These are phyloP conservation scores for Agrotis segetum DNA, from an alignment of 2,888 invertebrate species.

Conservation along the genomic window DNA sequence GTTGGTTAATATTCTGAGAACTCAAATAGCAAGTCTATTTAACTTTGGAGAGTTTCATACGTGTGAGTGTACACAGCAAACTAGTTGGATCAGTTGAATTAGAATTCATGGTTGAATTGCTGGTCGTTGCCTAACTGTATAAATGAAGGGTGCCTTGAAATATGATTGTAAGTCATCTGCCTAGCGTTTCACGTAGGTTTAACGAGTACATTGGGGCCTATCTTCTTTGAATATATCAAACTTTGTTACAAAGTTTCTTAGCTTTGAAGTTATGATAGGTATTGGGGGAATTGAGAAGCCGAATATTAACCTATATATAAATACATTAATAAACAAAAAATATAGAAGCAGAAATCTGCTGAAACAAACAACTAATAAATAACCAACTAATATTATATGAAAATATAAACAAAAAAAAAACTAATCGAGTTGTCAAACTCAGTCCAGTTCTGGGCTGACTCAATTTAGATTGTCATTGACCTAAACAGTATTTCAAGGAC, in stretches of 20 bases:
- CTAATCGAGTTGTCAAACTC: no score
- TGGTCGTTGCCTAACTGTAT: not conserved
- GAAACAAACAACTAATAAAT: no score
- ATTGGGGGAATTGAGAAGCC: not conserved
- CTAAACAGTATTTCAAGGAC: not conserved
- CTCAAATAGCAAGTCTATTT: conserved; percentile 33
- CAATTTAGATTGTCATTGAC: no score
- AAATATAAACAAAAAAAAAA: no score
- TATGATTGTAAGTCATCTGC: conserved; percentile 1
- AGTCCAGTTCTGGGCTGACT: no score
- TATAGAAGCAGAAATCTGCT: no score
- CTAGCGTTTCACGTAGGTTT: not conserved
- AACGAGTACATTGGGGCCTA: not conserved
- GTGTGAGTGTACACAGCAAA: conserved; percentile 3
- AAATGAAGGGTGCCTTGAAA: not conserved
- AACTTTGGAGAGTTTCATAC: conserved; percentile 12
- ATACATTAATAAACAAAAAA: no score
- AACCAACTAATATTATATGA: no score
- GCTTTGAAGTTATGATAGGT: not conserved
- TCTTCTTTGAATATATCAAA: no score
- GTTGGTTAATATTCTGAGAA: conserved; percentile 24
- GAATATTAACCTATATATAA: no score
- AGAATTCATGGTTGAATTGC: conserved; percentile 27
- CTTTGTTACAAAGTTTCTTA: not conserved
- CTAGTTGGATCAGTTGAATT: conserved; percentile 29